A percentile compares a stretch with the other conserved stretches of the same genome.
phyloP scores from a whole-genome alignment of 1,140 invertebrate species.

The Tribolium castaneum region DNA sequence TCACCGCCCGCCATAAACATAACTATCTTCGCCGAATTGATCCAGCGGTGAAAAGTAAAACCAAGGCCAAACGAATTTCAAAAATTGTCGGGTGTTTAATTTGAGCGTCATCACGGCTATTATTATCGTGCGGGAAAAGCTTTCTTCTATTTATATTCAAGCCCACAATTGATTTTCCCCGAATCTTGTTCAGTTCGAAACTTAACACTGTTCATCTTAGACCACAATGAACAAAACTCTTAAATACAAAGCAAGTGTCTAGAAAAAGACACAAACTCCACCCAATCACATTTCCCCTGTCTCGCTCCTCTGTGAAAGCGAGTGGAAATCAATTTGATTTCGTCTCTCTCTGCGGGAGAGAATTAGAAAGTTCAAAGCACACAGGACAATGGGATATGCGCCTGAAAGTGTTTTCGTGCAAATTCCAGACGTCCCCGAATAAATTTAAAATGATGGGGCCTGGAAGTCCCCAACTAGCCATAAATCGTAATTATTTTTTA shows the following conservation, averaged over 20 bases:
- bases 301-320: conserved; percentile 2
- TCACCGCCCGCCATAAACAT: too few relatives aligned
- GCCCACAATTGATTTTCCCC: conserved; percentile 9
- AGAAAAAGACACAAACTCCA: conserved; percentile 1
- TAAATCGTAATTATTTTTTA: neutral
- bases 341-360: neutral
- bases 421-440: neutral
- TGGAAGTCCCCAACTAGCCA: neutral
- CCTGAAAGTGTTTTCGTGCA: neutral
- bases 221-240: conserved; percentile 8
- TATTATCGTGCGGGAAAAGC: neutral
- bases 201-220: conserved; percentile 18
- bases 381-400: conserved; percentile 9
- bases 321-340: conserved; percentile 17
- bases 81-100: neutral
- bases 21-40: neutral
- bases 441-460: neutral
- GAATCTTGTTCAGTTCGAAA: neutral
- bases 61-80: neutral
- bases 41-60: neutral
- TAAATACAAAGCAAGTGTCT: neutral
- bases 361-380: neutral
- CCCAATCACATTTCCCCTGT: neutral
- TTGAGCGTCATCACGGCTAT: neutral
- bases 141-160: conserved; percentile 13